Conservation (phyloP, 2,797 vertebrate genomes). For the Gorsachius magnificus region DNA sequence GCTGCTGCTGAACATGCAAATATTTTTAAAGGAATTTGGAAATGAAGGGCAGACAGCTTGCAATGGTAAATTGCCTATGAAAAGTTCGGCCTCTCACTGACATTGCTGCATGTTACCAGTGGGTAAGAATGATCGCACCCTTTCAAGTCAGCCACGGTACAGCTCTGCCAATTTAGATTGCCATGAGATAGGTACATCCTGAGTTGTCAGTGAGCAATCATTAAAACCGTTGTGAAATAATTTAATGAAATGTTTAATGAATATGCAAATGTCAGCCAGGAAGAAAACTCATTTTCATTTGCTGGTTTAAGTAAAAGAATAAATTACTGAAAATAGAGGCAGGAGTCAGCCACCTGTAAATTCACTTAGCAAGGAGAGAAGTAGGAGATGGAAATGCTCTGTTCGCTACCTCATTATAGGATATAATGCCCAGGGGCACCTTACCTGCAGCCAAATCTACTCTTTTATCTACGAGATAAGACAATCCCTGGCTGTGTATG, state of each 20-base stretch:
- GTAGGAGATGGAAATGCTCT: background rate
- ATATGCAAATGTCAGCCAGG: conserved; percentile 39
- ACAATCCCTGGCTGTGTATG: background rate
- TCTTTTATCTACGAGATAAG: background rate
- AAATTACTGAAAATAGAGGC: conserved; percentile 21
- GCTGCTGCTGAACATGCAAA: background rate
- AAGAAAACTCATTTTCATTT: conserved; percentile 33
- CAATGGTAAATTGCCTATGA: background rate
- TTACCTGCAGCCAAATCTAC: background rate
- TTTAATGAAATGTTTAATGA: conserved; percentile 45
- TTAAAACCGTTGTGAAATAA: conserved; percentile 11
- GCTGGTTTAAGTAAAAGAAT: conserved; percentile 18
- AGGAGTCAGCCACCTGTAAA: background rate
- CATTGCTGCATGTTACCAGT: background rate
- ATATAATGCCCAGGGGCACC: background rate
- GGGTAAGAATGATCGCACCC: background rate
- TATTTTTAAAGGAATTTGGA: conserved; percentile 1
- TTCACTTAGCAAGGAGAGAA: background rate
- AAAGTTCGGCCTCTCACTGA: background rate
- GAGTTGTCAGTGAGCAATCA: background rate
- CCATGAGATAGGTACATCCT: background rate
- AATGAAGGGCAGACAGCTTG: background rate
- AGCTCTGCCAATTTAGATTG: background rate
- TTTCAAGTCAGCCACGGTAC: background rate
- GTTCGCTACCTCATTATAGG: background rate